A percentile compares a stretch with the other conserved stretches of the same genome.
phyloP scores from a whole-genome alignment of 2,797 vertebrate species.

The Sebastes nivosus region DNA sequence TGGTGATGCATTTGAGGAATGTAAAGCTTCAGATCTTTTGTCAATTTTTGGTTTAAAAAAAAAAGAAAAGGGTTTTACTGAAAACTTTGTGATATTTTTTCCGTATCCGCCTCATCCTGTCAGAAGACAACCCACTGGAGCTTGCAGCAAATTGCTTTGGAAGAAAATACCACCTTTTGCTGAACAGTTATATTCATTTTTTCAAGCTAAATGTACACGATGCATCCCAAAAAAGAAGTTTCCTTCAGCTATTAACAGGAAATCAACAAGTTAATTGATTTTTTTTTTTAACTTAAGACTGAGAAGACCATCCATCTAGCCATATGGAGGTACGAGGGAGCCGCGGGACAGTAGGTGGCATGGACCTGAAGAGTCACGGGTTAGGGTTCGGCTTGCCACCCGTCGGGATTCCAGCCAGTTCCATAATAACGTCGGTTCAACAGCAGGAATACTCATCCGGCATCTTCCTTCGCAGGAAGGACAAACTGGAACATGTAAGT shows the following conservation, averaged over 20 bases:
- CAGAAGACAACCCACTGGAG: background rate
- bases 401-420: conserved; percentile 75
- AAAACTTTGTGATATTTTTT: background rate
- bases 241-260: background rate
- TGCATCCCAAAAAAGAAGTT: background rate
- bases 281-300: background rate
- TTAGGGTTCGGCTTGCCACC: conserved; percentile 66
- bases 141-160: background rate
- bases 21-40: background rate
- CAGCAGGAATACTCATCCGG: conserved; percentile 94
- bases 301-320: background rate
- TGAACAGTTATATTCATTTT: background rate
- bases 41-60: background rate
- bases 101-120: background rate
- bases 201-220: background rate
- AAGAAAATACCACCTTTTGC: background rate
- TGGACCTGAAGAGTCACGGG: conserved; percentile 85
- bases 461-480: conserved; percentile 92
- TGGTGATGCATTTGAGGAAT: background rate
- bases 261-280: conserved; percentile 13
- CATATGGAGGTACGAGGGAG: conserved; percentile 66
- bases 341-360: conserved; percentile 74
- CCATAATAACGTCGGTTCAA: conserved; percentile 88
- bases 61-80: background rate
- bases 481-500: conserved; percentile 94